Conservation (phyloP, 1,140 invertebrate genomes). For the Rhopalosiphum padi region DNA sequence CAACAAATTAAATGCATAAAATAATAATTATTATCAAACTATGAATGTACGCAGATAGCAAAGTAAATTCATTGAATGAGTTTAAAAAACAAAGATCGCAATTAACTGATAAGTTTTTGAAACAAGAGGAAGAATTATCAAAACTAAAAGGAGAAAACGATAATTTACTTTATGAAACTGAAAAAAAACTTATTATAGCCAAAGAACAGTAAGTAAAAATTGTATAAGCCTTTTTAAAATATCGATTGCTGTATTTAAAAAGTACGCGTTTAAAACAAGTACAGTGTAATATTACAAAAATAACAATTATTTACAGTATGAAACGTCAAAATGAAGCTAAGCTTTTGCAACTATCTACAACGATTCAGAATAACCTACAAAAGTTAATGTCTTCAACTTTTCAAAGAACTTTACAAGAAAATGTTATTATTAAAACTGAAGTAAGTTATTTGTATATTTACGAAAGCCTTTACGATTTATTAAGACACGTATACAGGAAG, state of each 20-base stretch:
- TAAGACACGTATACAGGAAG: not conserved
- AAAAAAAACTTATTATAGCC: conserved; percentile 45
- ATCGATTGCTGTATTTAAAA: not conserved
- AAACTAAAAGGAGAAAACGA: conserved; percentile 39
- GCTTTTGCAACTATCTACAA: conserved; percentile 34
- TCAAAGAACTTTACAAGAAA: conserved; percentile 48
- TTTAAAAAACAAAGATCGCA: conserved; percentile 51
- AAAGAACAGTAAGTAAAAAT: conserved; percentile 49
- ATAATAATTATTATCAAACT: not conserved
- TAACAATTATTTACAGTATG: conserved; percentile 10
- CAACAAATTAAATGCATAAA: not conserved
- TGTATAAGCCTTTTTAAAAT: not conserved
- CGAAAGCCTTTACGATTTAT: not conserved
- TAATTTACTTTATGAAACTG: conserved; percentile 48
- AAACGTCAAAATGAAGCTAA: conserved; percentile 54
- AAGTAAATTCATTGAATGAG: conserved; percentile 54
- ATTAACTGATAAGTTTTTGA: conserved; percentile 40
- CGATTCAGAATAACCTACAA: conserved; percentile 37
- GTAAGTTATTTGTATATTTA: not conserved
- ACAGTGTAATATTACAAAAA: not conserved
- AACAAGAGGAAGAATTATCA: conserved; percentile 41
- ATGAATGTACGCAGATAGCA: not conserved
- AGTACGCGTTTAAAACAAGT: not conserved
- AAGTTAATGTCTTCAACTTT: conserved; percentile 45
- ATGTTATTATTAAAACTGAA: conserved; percentile 9